Percentiles rank a stretch among this genome's conserved stretches.
Conservation (phyloP, 2,113 vertebrate species). For the Brachyhypopomus occidentalis region DNA sequence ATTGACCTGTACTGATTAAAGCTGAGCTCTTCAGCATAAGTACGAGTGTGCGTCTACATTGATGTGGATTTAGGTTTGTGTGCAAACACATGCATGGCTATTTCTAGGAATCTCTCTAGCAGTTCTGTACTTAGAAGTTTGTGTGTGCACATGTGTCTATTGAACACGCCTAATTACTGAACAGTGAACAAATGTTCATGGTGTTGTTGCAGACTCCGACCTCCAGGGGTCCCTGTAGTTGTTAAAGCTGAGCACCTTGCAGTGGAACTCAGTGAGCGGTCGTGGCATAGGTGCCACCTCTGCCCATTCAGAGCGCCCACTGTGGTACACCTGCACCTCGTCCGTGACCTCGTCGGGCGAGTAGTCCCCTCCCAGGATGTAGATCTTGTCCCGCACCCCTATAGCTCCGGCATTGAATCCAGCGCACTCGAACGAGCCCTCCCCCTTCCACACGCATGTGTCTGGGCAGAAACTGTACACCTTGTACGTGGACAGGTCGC, state of each 20-base stretch:
- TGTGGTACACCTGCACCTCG: conserved; percentile 94
- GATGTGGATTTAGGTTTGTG: too few relatives aligned
- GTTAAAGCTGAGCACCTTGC: conserved; percentile 93
- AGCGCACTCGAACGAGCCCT: conserved; percentile 96
- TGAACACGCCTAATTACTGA: too few relatives aligned
- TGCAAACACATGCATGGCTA: too few relatives aligned
- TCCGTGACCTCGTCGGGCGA: conserved; percentile 97
- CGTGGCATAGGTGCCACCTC: conserved; percentile 94
- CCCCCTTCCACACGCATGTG: conserved; percentile 90
- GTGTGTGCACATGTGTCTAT: not conserved
- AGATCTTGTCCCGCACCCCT: conserved; percentile 90
- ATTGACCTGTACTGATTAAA: not conserved
- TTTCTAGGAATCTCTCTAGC: too few relatives aligned
- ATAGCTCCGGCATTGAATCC: conserved; percentile 96
- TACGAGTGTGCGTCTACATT: not conserved
- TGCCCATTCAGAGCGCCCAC: conserved; percentile 89
- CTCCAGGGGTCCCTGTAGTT: conserved; percentile 91
- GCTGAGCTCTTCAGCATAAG: not conserved
- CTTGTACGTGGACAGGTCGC: conserved; percentile 96
- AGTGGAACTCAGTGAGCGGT: conserved; percentile 95
- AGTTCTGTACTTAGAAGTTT: conserved; percentile 4
- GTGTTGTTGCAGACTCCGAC: conserved; percentile 48
- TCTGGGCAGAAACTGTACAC: conserved; percentile 97
- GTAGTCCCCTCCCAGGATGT: conserved; percentile 95
- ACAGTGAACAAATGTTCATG: conserved; percentile 43